Conservation (phyloP, 2,888 invertebrate genomes). For the Lutraria lutraria region DNA sequence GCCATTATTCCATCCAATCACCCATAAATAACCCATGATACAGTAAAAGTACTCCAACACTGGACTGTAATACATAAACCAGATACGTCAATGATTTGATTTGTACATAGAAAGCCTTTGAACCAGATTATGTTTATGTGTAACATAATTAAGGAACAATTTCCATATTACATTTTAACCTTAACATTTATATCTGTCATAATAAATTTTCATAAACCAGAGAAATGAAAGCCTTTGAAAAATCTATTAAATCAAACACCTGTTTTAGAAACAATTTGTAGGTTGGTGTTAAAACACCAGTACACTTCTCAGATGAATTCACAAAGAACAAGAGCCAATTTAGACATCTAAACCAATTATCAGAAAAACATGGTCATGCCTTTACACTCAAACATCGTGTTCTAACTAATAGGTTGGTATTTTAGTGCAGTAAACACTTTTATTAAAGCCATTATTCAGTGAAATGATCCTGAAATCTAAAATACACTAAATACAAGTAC, state of each 20-base stretch:
- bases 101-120: slow-evolving; percentile 26
- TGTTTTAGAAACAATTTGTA: background rate
- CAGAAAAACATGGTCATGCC: background rate
- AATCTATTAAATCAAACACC: background rate
- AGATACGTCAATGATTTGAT: slow-evolving; percentile 28
- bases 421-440: too few relatives aligned
- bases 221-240: background rate
- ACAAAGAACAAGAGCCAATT: background rate
- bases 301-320: background rate
- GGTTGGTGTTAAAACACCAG: background rate
- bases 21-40: slow-evolving; percentile 53
- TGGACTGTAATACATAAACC: slow-evolving; percentile 38
- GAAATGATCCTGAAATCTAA: too few relatives aligned
- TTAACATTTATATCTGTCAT: slow-evolving; percentile 32
- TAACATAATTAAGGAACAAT: slow-evolving; percentile 29
- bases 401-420: background rate
- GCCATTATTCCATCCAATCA: slow-evolving; percentile 31
- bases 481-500: too few relatives aligned
- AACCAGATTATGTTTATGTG: slow-evolving; percentile 35
- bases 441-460: too few relatives aligned
- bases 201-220: slow-evolving; percentile 31
- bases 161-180: background rate
- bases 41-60: slow-evolving; percentile 1
- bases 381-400: background rate
- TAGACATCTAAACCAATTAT: background rate